Base-by-base conservation (phyloP, 2,113 vertebrate species). In the Plestiodon gilberti region DNA sequence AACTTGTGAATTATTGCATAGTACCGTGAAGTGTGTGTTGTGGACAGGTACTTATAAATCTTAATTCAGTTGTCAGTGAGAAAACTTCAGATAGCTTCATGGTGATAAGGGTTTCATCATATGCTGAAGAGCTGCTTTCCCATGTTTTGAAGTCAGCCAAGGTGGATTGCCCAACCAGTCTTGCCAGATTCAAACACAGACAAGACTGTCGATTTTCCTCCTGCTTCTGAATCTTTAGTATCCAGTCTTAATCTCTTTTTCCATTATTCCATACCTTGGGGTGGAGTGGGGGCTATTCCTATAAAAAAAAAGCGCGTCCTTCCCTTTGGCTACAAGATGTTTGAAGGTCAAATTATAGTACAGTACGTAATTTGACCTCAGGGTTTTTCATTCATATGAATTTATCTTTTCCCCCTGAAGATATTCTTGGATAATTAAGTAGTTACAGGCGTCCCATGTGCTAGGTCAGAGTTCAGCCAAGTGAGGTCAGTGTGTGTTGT, bases 401-500 rank as follows among this genome's bases (percentile, higher is more conserved):
- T 43, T 78, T 28, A 22, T 62, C 14, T 2, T 75, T 61, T 69
- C 55, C 1, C 33, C n/a, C 73, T 71, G 43, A 3, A 2, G 48
- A 30, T 7, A 65, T n/a, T 25, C 62, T 74, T 43, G 57, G 38
- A 75, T 62, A 48, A n/a, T 11, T 17, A 74, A 38, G 55, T 17
- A 30, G 35, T 80, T 43, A 57, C 0, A 0, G 28, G 74, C n/a
- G 90, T 92, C 83, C 84, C 84, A 57, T 78, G 73, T 84, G 85
- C 77, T 87, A 88, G 82, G 77, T 57, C 25, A 62, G 40, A 7
- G 87, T 0, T 43, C 69, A 87, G 62, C 84, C 57, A 33, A 84
- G 70, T 30, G 73, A 77, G 81, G n/a, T 80, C 87, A 82, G 55
- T 84, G 48, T 33, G 86, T 84, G 62, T 81, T 76, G 48, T 76